A percentile compares a stretch with the other conserved stretches of the same genome.
phyloP scores from a whole-genome alignment of 2,888 invertebrate genomes.

The Drosophila antonietae region DNA sequence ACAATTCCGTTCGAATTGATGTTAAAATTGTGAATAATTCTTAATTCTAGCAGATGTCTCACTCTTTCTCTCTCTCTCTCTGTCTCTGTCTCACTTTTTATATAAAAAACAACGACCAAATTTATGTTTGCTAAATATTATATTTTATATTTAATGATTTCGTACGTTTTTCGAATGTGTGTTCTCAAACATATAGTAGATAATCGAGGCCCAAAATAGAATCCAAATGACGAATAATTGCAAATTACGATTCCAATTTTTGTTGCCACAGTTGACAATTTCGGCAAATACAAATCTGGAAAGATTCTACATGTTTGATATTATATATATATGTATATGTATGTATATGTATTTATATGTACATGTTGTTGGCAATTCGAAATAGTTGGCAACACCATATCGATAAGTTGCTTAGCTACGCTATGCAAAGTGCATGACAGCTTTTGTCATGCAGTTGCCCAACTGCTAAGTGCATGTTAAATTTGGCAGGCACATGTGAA shows the following conservation, averaged over 20 bases:
- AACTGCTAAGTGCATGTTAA: conserved; percentile 6
- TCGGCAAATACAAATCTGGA: not conserved
- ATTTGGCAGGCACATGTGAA: not conserved
- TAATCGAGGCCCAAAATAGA: conserved; percentile 5
- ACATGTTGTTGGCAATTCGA: not conserved
- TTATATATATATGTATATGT: too few species aligned
- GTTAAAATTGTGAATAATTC: not conserved
- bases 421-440: not conserved
- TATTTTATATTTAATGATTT: conserved; percentile 6
- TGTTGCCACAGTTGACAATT: not conserved
- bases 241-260: conserved; percentile 5
- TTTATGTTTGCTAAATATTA: conserved; percentile 5
- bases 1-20: not conserved
- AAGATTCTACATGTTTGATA: not conserved
- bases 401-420: not conserved
- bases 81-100: not conserved
- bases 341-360: not conserved
- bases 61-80: not conserved
- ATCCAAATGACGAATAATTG: not conserved
- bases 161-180: not conserved
- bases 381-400: not conserved
- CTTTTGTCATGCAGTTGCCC: conserved; percentile 4
- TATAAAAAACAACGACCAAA: not conserved
- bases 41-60: not conserved
- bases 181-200: not conserved